These are phyloP conservation scores for Andrena camellia DNA, from an alignment of 2,888 invertebrate genomes.

Conservation along the genomic window DNA sequence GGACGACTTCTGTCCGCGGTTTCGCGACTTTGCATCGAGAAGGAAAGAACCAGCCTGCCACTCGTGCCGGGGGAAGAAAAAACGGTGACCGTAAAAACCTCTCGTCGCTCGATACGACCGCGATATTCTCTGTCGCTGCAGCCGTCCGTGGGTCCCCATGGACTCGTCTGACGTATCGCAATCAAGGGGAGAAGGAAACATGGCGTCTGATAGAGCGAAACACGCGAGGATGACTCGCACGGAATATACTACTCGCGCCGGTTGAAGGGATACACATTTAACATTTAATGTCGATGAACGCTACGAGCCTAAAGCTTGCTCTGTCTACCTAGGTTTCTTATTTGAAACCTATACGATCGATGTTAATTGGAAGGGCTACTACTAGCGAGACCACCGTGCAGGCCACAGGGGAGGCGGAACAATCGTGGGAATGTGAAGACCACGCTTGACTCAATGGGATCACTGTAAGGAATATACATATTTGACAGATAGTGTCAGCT, in stretches of 20 bases:
- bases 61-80: neutral
- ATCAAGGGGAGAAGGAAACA: conserved; percentile 57
- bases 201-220: conserved; percentile 37
- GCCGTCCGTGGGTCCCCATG: conserved; percentile 8
- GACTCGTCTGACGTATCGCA: conserved; percentile 44
- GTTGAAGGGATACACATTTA: neutral
- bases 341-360: too few species aligned
- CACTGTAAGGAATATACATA: too few species aligned
- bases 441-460: too few species aligned
- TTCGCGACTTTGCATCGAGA: neutral
- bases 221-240: conserved; percentile 16
- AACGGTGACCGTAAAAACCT: conserved; percentile 50
- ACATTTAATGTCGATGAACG: too few species aligned
- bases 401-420: too few species aligned
- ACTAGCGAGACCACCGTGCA: too few species aligned
- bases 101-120: conserved; percentile 41
- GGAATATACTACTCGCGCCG: neutral
- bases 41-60: neutral
- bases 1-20: conserved; percentile 44
- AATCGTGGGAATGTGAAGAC: too few species aligned
- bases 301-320: too few species aligned
- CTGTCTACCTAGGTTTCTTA: too few species aligned
- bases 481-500: too few species aligned
- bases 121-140: conserved; percentile 48
- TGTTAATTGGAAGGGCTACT: too few species aligned